Conservation (phyloP, 1,140 invertebrate genomes). For the Drosophila dunni region DNA sequence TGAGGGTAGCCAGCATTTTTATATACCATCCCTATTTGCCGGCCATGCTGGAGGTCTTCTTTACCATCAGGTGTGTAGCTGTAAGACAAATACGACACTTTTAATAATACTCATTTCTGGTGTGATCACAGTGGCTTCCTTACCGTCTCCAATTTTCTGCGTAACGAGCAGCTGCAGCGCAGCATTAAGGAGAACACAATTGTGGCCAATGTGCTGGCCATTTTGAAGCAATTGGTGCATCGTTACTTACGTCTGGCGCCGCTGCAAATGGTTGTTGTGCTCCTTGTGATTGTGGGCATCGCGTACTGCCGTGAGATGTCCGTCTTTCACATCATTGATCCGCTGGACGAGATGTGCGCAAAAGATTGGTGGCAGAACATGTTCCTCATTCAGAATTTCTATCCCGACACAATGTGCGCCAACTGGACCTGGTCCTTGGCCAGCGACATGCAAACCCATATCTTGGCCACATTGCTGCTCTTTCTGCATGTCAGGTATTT, state of each 20-base stretch:
- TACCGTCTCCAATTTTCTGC: constrained; percentile 52
- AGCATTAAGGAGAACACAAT: constrained; percentile 26
- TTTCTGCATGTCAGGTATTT: constrained; percentile 85
- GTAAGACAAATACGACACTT: background rate
- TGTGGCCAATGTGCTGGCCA: constrained; percentile 5
- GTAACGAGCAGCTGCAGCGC: constrained; percentile 31
- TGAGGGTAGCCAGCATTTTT: constrained; percentile 3
- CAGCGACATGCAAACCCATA: constrained; percentile 91
- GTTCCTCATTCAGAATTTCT: constrained; percentile 87
- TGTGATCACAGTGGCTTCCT: constrained; percentile 42
- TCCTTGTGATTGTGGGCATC: constrained; percentile 14
- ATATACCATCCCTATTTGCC: constrained; percentile 35
- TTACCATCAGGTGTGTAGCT: constrained; percentile 48
- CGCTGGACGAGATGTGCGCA: constrained; percentile 84
- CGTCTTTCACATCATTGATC: constrained; percentile 84
- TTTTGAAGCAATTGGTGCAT: constrained; percentile 15
- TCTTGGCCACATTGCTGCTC: constrained; percentile 85
- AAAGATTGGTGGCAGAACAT: constrained; percentile 87
- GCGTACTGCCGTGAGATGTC: constrained; percentile 69
- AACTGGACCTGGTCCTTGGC: constrained; percentile 93
- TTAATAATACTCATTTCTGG: background rate
- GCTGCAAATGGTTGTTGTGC: constrained; percentile 23
- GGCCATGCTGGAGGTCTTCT: constrained; percentile 52
- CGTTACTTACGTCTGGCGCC: constrained; percentile 56
- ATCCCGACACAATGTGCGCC: constrained; percentile 87